A percentile compares a stretch with the other conserved stretches of the same genome.
Evolutionary conservation across 2,113 vertebrate species (phyloP).

Genomic region (Rousettus leschenaultii): DNA sequence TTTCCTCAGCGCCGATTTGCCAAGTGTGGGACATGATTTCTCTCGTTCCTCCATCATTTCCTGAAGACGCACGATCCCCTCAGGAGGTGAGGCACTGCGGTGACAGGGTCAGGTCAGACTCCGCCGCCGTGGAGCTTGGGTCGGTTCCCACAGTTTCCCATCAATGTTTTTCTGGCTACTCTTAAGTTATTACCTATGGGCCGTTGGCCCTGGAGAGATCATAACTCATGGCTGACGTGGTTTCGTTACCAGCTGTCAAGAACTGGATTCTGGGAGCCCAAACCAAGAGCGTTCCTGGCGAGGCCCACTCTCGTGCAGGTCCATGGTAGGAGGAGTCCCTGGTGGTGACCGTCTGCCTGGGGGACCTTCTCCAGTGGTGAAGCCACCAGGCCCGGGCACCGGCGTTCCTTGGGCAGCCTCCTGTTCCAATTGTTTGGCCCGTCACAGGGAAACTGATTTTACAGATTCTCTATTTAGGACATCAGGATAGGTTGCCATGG

Average conservation of each 20-base stretch:
- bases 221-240: slow-evolving; percentile 9
- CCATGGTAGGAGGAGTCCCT: not conserved
- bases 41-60: slow-evolving; percentile 41
- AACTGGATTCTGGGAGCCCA: not conserved
- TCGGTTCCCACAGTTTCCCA: slow-evolving; percentile 40
- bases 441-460: slow-evolving; percentile 74
- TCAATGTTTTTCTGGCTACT: slow-evolving; percentile 35
- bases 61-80: not conserved
- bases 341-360: not conserved
- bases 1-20: slow-evolving; percentile 34
- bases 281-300: not conserved
- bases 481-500: slow-evolving; percentile 83
- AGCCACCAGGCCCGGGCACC: not conserved
- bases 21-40: not conserved
- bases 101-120: not conserved
- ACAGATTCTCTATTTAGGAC: slow-evolving; percentile 81
- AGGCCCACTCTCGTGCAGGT: not conserved
- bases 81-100: not conserved
- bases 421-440: slow-evolving; percentile 55
- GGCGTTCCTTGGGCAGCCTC: slow-evolving; percentile 46
- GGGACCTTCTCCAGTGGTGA: not conserved
- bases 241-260: not conserved
- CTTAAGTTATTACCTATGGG: slow-evolving; percentile 40
- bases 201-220: slow-evolving; percentile 7
- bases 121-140: slow-evolving; percentile 43